A percentile compares a stretch with the other conserved stretches of the same genome.
phyloP scores from a whole-genome alignment of 1,140 invertebrate species.

The Tyrophagus putrescentiae region DNA sequence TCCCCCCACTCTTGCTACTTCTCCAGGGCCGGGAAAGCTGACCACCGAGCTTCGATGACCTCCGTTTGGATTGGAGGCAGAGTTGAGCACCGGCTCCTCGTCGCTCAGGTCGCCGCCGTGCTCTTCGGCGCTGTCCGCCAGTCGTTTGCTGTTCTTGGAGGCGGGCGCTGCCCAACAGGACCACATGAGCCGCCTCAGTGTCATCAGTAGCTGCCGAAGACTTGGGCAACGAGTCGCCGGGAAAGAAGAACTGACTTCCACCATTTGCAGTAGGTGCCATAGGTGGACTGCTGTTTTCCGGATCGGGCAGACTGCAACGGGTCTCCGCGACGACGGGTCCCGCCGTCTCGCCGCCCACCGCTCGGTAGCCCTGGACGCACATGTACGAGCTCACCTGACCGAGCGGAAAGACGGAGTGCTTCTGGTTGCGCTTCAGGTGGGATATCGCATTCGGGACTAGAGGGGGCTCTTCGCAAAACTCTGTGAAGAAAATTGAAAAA shows the following conservation, averaged over 20 bases:
- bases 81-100: no score
- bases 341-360: no score
- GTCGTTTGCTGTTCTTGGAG: constrained; percentile 9
- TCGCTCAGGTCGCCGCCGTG: neutral
- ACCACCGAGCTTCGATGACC: neutral
- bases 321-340: neutral
- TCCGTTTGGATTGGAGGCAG: no score
- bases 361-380: constrained; percentile 5
- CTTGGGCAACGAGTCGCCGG: no score
- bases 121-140: neutral
- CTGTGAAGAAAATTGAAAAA: constrained; percentile 11
- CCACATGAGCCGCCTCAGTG: neutral
- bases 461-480: constrained; percentile 14
- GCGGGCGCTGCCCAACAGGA: neutral
- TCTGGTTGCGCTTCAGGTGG: constrained; percentile 10
- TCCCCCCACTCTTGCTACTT: constrained; percentile 5
- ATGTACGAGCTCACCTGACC: neutral
- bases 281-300: neutral
- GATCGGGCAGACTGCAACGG: neutral
- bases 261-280: no score
- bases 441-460: constrained; percentile 11
- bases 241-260: constrained; percentile 15
- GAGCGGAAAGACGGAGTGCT: constrained; percentile 14
- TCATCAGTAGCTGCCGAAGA: no score
- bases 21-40: constrained; percentile 1